These are phyloP conservation scores for Caenorhabditis sp. DNA, from an alignment of 2,888 invertebrate genomes.

Conservation along the genomic window DNA sequence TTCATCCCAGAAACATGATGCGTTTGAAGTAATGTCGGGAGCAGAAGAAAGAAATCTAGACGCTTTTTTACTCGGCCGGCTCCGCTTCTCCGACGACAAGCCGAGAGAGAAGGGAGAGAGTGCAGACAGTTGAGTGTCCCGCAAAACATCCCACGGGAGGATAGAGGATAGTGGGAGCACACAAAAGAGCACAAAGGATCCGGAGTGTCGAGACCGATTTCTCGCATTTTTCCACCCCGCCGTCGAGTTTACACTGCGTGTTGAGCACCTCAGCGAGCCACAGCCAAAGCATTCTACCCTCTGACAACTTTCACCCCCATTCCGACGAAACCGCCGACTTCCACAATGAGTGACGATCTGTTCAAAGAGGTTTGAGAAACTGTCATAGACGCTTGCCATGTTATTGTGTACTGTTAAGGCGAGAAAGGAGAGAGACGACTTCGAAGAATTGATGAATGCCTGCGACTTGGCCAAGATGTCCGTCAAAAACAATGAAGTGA, in stretches of 20 bases:
- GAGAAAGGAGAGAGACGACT: slow-evolving; percentile 64
- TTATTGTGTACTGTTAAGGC: slow-evolving; percentile 41
- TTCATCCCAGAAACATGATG: slow-evolving; percentile 45
- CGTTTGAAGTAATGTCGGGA: slow-evolving; percentile 51
- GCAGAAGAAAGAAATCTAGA: slow-evolving; percentile 30
- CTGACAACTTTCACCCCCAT: slow-evolving; percentile 60
- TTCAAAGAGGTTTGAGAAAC: slow-evolving; percentile 61
- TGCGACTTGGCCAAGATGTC: slow-evolving; percentile 64
- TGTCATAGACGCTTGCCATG: not conserved
- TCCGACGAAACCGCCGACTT: slow-evolving; percentile 41
- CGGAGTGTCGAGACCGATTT: slow-evolving; percentile 34
- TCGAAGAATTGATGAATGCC: slow-evolving; percentile 66
- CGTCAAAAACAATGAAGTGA: slow-evolving; percentile 62
- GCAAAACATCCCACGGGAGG: slow-evolving; percentile 53
- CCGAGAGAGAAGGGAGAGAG: slow-evolving; percentile 9
- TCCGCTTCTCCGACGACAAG: not conserved
- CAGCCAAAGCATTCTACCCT: slow-evolving; percentile 51
- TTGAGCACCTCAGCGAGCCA: slow-evolving; percentile 46
- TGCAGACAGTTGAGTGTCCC: slow-evolving; percentile 47
- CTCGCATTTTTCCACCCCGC: slow-evolving; percentile 46
- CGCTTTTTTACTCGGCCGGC: slow-evolving; percentile 38
- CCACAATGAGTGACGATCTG: slow-evolving; percentile 49
- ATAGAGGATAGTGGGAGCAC: slow-evolving; percentile 24
- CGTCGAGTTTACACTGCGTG: slow-evolving; percentile 52
- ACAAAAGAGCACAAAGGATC: slow-evolving; percentile 12